A percentile compares a stretch with the other conserved stretches of the same genome.
Evolutionary conservation across 2,797 vertebrate species (phyloP).

Genomic region (Alcedo atthis): DNA sequence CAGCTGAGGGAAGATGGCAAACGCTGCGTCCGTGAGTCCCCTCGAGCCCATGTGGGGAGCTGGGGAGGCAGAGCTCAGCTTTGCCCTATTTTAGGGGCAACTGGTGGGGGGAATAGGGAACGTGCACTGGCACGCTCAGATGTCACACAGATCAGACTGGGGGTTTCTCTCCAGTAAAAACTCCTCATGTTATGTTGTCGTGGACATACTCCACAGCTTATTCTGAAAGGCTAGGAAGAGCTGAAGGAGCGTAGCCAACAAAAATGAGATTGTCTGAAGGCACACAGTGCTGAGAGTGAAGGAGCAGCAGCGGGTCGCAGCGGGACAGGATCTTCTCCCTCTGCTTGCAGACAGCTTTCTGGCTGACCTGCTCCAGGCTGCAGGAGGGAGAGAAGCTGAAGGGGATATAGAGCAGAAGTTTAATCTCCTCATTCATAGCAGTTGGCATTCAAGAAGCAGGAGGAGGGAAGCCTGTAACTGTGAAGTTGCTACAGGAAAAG

Average conservation of each 20-base stretch:
- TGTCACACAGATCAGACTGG: not conserved
- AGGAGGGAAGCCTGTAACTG: not conserved
- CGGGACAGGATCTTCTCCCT: not conserved
- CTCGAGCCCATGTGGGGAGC: rapidly evolving
- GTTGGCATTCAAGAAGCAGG: not conserved
- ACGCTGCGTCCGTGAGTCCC: constrained; percentile 86
- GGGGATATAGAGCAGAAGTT: not conserved
- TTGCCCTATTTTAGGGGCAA: not conserved
- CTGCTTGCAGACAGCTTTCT: not conserved
- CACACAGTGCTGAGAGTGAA: not conserved
- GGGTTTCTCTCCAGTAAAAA: not conserved
- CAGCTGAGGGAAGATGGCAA: constrained; percentile 84
- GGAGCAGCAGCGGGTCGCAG: not conserved
- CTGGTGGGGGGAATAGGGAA: not conserved
- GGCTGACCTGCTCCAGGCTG: not conserved
- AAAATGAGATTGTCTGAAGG: not conserved
- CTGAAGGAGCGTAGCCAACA: not conserved
- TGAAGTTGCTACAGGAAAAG: not conserved
- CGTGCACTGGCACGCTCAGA: rapidly evolving
- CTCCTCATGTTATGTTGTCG: not conserved
- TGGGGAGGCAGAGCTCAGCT: not conserved
- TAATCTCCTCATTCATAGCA: not conserved
- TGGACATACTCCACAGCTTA: not conserved
- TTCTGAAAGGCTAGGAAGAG: not conserved
- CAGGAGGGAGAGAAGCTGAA: not conserved